These are phyloP conservation scores for Podilymbus podiceps DNA, from an alignment of 2,113 vertebrate genomes.

Conservation along the genomic window DNA sequence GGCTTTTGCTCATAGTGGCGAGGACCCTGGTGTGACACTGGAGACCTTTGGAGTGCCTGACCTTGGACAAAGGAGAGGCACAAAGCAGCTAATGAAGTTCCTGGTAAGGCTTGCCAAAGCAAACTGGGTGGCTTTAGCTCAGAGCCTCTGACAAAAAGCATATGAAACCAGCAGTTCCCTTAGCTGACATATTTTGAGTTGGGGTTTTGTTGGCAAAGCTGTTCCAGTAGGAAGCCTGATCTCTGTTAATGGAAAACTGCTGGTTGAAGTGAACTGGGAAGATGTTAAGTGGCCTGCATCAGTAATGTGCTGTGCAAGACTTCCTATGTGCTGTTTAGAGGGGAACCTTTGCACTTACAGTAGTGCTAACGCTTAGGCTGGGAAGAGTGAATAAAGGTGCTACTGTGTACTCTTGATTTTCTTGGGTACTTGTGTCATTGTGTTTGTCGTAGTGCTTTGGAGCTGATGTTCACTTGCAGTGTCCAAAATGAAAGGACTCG, in stretches of 20 bases:
- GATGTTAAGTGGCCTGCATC: neutral
- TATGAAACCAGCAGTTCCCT: neutral
- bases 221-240: neutral
- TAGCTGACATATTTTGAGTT: neutral
- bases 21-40: neutral
- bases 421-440: neutral
- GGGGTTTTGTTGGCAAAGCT: neutral
- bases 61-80: neutral
- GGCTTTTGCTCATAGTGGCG: neutral
- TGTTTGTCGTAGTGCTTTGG: neutral
- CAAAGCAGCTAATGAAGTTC: neutral
- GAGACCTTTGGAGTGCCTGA: neutral
- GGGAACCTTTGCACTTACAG: neutral
- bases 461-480: neutral
- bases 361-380: rapidly evolving
- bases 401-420: rapidly evolving
- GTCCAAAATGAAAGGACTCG: neutral
- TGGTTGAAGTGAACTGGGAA: neutral
- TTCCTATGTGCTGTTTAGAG: neutral
- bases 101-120: neutral
- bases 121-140: neutral
- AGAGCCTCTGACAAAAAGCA: neutral
- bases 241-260: neutral
- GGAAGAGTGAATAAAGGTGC: neutral
- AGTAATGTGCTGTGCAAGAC: neutral